Conservation (phyloP, 2,888 invertebrate species). For the Nomada fucata region DNA sequence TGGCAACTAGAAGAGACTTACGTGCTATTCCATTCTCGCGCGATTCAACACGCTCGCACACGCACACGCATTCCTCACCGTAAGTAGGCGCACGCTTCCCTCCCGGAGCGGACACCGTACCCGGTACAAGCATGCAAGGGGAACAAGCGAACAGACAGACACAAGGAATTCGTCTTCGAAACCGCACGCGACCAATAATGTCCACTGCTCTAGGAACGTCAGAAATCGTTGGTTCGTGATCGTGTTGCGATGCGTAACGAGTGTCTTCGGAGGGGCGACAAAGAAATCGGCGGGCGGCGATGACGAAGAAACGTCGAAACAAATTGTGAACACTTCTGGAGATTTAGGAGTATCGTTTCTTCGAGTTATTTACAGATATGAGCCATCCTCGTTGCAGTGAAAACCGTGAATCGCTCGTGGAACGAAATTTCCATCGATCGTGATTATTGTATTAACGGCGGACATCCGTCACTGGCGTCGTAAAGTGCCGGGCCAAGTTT, state of each 20-base stretch:
- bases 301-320: too few species aligned
- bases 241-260: background rate
- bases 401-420: background rate
- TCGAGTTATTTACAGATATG: constrained; percentile 25
- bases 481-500: background rate
- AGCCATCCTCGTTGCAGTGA: background rate
- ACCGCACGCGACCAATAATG: constrained; percentile 40
- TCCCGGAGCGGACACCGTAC: constrained; percentile 52
- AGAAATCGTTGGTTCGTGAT: background rate
- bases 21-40: constrained; percentile 13
- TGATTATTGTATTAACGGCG: constrained; percentile 16
- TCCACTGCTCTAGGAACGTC: background rate
- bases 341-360: too few species aligned
- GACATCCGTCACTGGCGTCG: background rate
- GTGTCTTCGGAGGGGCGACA: background rate
- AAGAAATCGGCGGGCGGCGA: background rate
- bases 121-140: constrained; percentile 65
- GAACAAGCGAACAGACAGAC: constrained; percentile 75
- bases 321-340: too few species aligned
- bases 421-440: background rate
- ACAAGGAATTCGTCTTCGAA: constrained; percentile 45
- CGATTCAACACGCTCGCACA: too few species aligned
- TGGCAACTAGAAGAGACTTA: constrained; percentile 71
- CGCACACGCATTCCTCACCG: constrained; percentile 46
- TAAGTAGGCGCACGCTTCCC: constrained; percentile 29